Base-by-base conservation (phyloP, 2,888 invertebrate species). In the Cepaea hortensis region DNA sequence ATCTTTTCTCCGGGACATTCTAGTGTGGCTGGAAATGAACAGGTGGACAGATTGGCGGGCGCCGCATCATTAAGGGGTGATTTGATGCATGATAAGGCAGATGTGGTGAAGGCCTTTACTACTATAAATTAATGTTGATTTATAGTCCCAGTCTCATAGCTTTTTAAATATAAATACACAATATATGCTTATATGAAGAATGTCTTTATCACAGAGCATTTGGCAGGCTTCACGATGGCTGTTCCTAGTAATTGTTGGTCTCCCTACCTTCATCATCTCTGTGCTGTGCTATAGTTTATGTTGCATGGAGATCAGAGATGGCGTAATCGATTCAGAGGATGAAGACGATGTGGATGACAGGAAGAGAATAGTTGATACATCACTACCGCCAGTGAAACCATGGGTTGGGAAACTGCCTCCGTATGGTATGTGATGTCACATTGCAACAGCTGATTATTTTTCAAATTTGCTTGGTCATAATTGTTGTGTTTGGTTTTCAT, bases 261-360 rank as follows among this genome's bases (percentile, higher is more conserved):
- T 99, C 88, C 99, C 99, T 0, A 95, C 98, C 76, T 97, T 98
- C 65, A 98, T 99, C 94, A 96, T 99, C 46, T 97, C 97, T 48
- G 96, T 99, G 35, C 98, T 99, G 91, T 96, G 98, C 93, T 99
- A 99, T 94, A 98, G 98, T 1, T 97, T 98, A 89, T 99, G 98
- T 95, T 99, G 99, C 94, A 97, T 98, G 84, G 99, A 99, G 94
- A 98, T 99, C 92, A 97, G 97, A 79, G 98, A 97, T 86, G 91
- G 91, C 11, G 91, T 70, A 70, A 83, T 76, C n/a, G 87, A 85
- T 13, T 80, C 84, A 3, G 87, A 79, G 3, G 80, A 79, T 20
- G 80, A 86, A 23, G 82, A 82, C 9, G 80, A 85, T 61, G 50
- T n/a, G 18, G 20, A 55, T 0, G 76, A 76, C 20, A 77, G 72